Evolutionary conservation across 2,113 vertebrate genomes (phyloP).

Genomic region (Strix uralensis): DNA sequence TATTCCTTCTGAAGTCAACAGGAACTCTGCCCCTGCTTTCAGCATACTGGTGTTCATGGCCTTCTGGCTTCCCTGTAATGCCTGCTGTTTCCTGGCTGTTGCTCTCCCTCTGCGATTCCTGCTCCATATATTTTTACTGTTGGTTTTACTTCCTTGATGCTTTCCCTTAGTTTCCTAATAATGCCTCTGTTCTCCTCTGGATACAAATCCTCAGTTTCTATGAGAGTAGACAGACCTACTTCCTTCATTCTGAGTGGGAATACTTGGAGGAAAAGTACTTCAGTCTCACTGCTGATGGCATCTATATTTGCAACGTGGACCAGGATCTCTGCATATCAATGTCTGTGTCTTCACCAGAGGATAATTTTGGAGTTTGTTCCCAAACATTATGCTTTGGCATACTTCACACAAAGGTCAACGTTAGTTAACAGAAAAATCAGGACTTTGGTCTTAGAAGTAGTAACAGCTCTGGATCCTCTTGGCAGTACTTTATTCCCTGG

Average conservation of each 20-base stretch:
- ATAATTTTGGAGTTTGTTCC: neutral
- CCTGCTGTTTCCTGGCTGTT: neutral
- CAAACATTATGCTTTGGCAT: neutral
- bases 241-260: neutral
- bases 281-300: neutral
- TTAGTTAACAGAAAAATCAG: neutral
- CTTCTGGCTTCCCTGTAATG: neutral
- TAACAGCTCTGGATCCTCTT: neutral
- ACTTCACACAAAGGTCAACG: neutral
- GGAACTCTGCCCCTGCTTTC: neutral
- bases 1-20: neutral
- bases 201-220: neutral
- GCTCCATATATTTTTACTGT: neutral
- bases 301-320: neutral
- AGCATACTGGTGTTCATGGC: neutral
- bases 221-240: neutral
- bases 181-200: neutral
- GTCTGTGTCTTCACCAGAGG: neutral
- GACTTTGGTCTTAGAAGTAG: neutral
- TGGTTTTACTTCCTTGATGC: neutral
- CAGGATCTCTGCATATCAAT: neutral
- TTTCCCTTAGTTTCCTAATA: neutral
- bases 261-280: neutral
- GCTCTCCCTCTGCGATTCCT: neutral
- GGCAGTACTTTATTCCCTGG: neutral